Evolutionary conservation across 35 echinoderm and acorn worm species (phyloP).

Genomic region (Patiria miniata): DNA sequence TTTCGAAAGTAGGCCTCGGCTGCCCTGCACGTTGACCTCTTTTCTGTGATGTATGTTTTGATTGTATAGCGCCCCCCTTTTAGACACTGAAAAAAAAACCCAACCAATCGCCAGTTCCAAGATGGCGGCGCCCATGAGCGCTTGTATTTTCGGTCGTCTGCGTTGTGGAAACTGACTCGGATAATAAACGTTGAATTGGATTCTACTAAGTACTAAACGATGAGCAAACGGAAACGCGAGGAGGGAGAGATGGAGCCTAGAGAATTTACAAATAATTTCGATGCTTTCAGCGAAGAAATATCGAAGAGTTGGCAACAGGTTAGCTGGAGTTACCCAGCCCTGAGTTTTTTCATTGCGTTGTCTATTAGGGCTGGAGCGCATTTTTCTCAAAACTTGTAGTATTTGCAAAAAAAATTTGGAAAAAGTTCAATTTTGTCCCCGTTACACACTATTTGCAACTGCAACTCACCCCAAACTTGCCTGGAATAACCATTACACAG

Average conservation of each 20-base stretch:
- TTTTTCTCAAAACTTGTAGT: no score
- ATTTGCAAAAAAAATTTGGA: no score
- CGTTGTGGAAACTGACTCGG: not conserved
- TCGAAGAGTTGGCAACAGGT: not conserved
- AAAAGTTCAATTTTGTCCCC: no score
- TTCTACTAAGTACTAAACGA: not conserved
- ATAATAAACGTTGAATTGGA: not conserved
- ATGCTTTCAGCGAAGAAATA: constrained; percentile 2
- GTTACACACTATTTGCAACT: no score
- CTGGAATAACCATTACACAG: no score
- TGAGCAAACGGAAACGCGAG: constrained; percentile 40
- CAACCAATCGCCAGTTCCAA: not conserved
- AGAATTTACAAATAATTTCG: constrained; percentile 25
- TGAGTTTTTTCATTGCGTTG: no score
- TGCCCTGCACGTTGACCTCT: no score
- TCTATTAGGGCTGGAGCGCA: no score
- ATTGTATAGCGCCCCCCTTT: not conserved
- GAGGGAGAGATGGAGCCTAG: not conserved
- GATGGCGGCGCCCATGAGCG: not conserved
- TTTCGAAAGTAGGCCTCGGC: no score
- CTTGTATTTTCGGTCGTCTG: not conserved
- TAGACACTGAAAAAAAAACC: not conserved
- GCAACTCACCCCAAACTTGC: no score
- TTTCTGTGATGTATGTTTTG: no score
- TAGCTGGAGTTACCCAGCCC: no score